Percentiles rank a stretch among this genome's conserved stretches.
Conservation (phyloP, 1,140 invertebrate genomes). For the Ptiloglossa arizonensis region DNA sequence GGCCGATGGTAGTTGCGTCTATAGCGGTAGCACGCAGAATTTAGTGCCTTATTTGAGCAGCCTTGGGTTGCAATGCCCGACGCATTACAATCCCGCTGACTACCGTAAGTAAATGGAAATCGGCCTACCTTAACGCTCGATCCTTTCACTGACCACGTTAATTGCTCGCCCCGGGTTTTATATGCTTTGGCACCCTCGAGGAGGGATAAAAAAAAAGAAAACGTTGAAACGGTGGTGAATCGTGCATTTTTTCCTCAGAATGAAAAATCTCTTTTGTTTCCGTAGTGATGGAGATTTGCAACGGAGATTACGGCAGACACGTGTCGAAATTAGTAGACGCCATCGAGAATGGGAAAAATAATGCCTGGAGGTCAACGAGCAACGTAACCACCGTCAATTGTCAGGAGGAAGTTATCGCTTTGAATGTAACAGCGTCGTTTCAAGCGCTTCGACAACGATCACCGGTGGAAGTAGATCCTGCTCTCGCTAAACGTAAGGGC, state of each 20-base stretch:
- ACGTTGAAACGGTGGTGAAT: too few relatives aligned
- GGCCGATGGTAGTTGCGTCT: constrained; percentile 91
- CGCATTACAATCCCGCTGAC: constrained; percentile 95
- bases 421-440: constrained; percentile 54
- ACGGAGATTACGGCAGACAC: constrained; percentile 89
- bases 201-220: too few relatives aligned
- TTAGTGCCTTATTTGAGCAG: constrained; percentile 90
- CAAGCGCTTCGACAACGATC: constrained; percentile 40
- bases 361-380: constrained; percentile 80
- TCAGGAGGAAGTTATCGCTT: constrained; percentile 55
- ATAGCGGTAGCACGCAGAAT: constrained; percentile 88
- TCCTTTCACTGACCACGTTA: not conserved
- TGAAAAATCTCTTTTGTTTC: not conserved
- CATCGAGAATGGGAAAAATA: constrained; percentile 87
- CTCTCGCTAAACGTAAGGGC: constrained; percentile 15
- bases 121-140: not conserved
- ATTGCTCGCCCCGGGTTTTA: too few relatives aligned
- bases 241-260: not conserved
- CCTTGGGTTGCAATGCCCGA: constrained; percentile 89
- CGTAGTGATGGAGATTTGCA: constrained; percentile 92
- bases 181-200: not conserved
- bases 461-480: constrained; percentile 34
- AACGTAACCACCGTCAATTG: constrained; percentile 26
- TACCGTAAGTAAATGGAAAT: constrained; percentile 86
- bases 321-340: constrained; percentile 83